A percentile compares a stretch with the other conserved stretches of the same genome.
These are phyloP conservation scores for Leptosomus discolor DNA, from an alignment of 2,113 vertebrate species.

Conservation along the genomic window DNA sequence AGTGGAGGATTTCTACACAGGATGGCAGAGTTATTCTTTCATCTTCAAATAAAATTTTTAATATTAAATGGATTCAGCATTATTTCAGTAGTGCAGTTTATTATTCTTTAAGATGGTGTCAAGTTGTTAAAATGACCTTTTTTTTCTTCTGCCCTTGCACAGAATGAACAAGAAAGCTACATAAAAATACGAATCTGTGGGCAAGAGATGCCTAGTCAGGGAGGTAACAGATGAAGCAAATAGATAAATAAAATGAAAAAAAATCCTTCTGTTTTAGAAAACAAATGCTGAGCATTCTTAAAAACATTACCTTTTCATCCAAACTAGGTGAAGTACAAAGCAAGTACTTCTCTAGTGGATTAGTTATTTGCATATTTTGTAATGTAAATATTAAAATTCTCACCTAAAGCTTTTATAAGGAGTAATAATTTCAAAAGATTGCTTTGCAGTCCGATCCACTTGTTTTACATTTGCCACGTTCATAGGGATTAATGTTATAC, in stretches of 20 bases:
- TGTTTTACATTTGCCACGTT: conserved; percentile 87
- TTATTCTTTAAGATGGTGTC: neutral
- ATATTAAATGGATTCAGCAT: neutral
- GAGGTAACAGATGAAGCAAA: neutral
- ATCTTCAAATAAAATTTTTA: neutral
- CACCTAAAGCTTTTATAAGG: conserved; percentile 96
- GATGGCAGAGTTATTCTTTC: neutral
- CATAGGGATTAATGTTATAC: conserved; percentile 87
- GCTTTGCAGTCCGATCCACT: conserved; percentile 79
- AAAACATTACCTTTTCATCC: neutral
- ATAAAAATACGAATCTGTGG: neutral
- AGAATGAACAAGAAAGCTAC: neutral
- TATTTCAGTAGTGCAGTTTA: neutral
- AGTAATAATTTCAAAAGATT: conserved; percentile 94
- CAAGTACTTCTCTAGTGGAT: neutral
- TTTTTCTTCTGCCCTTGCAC: neutral
- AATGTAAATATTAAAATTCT: neutral
- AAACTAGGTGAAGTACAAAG: neutral
- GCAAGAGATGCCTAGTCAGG: neutral
- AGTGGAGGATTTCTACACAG: neutral
- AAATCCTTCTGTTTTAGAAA: neutral
- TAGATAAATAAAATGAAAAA: neutral
- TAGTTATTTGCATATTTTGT: neutral
- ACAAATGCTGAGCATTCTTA: neutral
- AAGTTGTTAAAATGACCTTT: neutral